Evolutionary conservation across 2,797 vertebrate genomes (phyloP).

Genomic region (Hippoglossus hippoglossus): DNA sequence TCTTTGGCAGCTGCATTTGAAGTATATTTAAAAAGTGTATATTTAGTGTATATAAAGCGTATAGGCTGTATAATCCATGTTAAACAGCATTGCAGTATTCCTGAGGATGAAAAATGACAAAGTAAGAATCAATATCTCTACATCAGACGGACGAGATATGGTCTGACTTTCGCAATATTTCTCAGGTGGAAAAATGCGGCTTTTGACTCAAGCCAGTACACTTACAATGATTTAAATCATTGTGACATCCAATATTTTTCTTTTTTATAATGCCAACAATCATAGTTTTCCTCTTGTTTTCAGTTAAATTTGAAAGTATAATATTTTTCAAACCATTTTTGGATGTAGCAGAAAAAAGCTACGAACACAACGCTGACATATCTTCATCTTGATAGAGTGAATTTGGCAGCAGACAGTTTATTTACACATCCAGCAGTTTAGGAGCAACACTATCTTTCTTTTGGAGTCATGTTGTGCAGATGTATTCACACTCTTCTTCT

Average conservation of each 20-base stretch:
- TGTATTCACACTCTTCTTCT: not conserved
- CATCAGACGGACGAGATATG: not conserved
- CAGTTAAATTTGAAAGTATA: not conserved
- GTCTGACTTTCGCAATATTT: not conserved
- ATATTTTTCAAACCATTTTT: not conserved
- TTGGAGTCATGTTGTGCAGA: not conserved
- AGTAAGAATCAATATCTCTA: not conserved
- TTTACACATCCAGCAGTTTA: not conserved
- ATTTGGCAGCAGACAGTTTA: not conserved
- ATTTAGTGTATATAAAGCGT: no score
- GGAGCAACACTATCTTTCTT: not conserved
- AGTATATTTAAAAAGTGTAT: not conserved
- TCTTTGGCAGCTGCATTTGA: conserved; percentile 17
- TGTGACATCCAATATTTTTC: not conserved
- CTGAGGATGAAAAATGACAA: no score
- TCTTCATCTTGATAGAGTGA: not conserved
- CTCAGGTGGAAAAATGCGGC: no score
- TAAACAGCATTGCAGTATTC: no score
- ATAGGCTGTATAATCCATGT: no score
- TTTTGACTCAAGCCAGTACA: no score
- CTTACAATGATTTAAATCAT: no score
- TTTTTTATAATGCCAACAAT: not conserved
- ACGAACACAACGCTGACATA: not conserved
- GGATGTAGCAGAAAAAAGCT: not conserved
- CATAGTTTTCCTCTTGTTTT: not conserved